Evolutionary conservation across 1,140 invertebrate species (phyloP).

Genomic region (Thaumatotibia leucotreta): DNA sequence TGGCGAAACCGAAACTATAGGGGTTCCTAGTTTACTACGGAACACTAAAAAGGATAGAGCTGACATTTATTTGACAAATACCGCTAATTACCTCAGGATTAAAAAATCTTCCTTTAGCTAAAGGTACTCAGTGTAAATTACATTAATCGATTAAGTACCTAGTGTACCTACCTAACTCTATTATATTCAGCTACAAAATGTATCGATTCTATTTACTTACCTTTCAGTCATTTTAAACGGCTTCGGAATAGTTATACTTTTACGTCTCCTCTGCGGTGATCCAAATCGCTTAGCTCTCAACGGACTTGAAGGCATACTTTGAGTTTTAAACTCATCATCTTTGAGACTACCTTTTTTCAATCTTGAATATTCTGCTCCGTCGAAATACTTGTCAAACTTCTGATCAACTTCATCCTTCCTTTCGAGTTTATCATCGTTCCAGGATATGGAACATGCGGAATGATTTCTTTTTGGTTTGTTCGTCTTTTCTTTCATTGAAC

Average conservation of each 20-base stretch:
- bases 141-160: too few relatives aligned
- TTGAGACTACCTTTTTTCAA: conserved; percentile 26
- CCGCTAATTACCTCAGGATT: too few relatives aligned
- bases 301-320: conserved; percentile 78
- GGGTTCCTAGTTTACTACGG: too few relatives aligned
- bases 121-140: too few relatives aligned
- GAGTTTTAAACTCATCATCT: conserved; percentile 54
- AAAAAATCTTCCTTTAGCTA: too few relatives aligned
- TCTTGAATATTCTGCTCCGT: conserved; percentile 34
- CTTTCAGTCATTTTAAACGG: conserved; percentile 82
- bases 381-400: conserved; percentile 63
- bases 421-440: conserved; percentile 61
- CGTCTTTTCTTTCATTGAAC: conserved; percentile 30
- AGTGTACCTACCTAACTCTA: too few relatives aligned
- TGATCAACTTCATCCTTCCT: conserved; percentile 49
- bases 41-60: too few relatives aligned
- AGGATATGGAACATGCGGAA: conserved; percentile 69
- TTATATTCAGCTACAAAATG: too few relatives aligned
- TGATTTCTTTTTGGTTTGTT: conserved; percentile 60
- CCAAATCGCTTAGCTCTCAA: conserved; percentile 48
- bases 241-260: conserved; percentile 78
- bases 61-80: too few relatives aligned
- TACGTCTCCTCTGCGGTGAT: conserved; percentile 46
- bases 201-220: conserved; percentile 52
- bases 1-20: too few relatives aligned